Percentiles rank a stretch among this genome's conserved stretches.
Evolutionary conservation across 2,113 vertebrate genomes (phyloP).

Genomic region (Protobothrops mucrosquamatus): DNA sequence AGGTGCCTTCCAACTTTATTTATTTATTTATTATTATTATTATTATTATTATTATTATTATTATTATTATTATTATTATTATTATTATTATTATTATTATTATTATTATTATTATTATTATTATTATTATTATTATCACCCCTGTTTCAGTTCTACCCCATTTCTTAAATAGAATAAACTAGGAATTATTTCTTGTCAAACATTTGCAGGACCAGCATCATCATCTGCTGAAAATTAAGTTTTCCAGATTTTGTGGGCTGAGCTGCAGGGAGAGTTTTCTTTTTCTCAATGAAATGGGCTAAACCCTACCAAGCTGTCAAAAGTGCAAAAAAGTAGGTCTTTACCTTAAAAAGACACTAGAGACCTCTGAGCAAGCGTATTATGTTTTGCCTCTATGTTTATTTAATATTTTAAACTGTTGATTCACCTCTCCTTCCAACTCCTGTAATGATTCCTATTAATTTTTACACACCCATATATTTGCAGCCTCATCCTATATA

Average conservation of each 20-base stretch:
- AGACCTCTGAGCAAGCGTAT: not conserved
- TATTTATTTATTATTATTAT: too few species aligned
- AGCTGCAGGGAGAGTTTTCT: not conserved
- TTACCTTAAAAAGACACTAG: not conserved
- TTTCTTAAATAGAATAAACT: not conserved
- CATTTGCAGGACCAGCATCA: not conserved
- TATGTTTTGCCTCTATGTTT: not conserved
- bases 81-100: too few species aligned
- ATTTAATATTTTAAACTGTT: not conserved
- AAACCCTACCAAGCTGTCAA: not conserved
- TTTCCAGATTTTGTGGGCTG: not conserved
- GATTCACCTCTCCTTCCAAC: not conserved
- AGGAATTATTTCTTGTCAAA: not conserved
- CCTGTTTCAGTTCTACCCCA: not conserved
- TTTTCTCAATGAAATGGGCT: not conserved
- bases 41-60: too few species aligned
- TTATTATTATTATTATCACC: too few species aligned
- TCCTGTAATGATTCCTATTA: not conserved
- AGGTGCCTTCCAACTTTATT: too few species aligned
- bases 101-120: too few species aligned
- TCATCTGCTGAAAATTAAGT: not conserved
- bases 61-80: too few species aligned
- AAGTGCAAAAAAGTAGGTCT: not conserved
- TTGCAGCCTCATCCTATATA: too few species aligned
- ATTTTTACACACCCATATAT: too few species aligned